Percentiles rank a stretch among this genome's conserved stretches.
These are phyloP conservation scores for Oscheius sp. DNA, from an alignment of 1,140 invertebrate species.

Conservation along the genomic window DNA sequence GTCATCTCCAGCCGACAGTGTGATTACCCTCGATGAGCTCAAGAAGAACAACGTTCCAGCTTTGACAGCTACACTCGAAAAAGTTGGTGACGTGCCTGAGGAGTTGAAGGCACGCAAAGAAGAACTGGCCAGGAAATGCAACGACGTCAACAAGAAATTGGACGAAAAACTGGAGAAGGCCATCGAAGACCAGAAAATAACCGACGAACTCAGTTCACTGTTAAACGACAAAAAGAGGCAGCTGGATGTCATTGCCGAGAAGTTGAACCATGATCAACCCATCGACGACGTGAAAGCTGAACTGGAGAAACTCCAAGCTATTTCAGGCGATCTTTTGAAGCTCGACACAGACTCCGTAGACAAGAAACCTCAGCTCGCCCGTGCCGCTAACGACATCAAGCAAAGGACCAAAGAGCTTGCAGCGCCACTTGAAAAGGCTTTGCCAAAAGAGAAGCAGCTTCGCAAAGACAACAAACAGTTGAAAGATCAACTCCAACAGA, in stretches of 20 bases:
- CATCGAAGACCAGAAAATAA: constrained; percentile 2
- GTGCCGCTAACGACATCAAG: constrained; percentile 7
- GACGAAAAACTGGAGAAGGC: constrained; percentile 11
- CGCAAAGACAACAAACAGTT: constrained; percentile 9
- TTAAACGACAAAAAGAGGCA: not conserved
- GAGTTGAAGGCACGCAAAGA: not conserved
- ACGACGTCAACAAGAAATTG: constrained; percentile 1
- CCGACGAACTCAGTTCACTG: not conserved
- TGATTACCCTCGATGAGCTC: not conserved
- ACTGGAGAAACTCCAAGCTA: not conserved
- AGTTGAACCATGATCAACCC: not conserved
- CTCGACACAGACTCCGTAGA: not conserved
- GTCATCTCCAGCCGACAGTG: not conserved
- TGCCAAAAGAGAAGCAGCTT: constrained; percentile 8
- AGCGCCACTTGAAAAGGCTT: not conserved
- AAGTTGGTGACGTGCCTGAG: not conserved
- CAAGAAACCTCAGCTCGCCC: constrained; percentile 1
- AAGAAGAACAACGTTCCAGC: not conserved
- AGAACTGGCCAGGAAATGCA: not conserved
- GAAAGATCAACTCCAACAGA: not conserved
- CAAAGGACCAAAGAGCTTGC: constrained; percentile 7
- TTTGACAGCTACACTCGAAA: not conserved
- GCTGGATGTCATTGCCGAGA: not conserved
- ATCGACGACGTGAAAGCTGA: constrained; percentile 4
- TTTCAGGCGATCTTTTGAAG: not conserved